These are phyloP conservation scores for Ptychadena robeensis DNA, from an alignment of 2,797 vertebrate genomes.

Conservation along the genomic window DNA sequence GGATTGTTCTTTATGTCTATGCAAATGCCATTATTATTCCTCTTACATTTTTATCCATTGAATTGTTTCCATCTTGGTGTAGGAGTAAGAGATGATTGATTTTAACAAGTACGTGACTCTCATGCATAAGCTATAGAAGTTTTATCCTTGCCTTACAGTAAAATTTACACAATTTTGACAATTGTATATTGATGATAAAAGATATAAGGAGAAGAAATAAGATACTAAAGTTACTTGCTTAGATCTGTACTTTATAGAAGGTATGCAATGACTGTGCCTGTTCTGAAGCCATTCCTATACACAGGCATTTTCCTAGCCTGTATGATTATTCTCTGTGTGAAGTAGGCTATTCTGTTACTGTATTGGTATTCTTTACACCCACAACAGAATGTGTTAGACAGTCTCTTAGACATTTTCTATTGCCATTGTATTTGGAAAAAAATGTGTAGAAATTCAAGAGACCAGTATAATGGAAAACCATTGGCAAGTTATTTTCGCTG, in stretches of 20 bases:
- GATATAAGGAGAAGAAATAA: background rate
- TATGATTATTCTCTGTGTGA: background rate
- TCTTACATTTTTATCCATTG: conserved; percentile 37
- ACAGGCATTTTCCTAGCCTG: background rate
- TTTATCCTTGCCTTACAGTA: conserved; percentile 26
- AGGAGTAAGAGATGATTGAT: conserved; percentile 45
- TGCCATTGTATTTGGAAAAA: background rate
- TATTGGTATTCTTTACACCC: background rate
- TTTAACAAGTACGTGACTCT: conserved; percentile 38
- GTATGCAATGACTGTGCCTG: background rate
- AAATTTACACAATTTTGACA: background rate
- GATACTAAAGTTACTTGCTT: background rate
- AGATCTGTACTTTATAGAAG: background rate
- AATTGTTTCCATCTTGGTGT: conserved; percentile 49
- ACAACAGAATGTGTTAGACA: background rate
- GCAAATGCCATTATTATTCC: conserved; percentile 52
- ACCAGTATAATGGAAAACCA: background rate
- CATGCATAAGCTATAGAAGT: conserved; percentile 22
- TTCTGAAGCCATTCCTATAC: background rate
- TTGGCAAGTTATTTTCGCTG: background rate
- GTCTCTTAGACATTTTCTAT: background rate
- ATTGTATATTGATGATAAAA: conserved; percentile 13
- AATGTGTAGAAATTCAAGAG: background rate
- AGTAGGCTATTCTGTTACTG: no score
- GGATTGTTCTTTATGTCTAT: conserved; percentile 54